These are phyloP conservation scores for Hedya salicella DNA, from an alignment of 2,888 invertebrate genomes.

Conservation along the genomic window DNA sequence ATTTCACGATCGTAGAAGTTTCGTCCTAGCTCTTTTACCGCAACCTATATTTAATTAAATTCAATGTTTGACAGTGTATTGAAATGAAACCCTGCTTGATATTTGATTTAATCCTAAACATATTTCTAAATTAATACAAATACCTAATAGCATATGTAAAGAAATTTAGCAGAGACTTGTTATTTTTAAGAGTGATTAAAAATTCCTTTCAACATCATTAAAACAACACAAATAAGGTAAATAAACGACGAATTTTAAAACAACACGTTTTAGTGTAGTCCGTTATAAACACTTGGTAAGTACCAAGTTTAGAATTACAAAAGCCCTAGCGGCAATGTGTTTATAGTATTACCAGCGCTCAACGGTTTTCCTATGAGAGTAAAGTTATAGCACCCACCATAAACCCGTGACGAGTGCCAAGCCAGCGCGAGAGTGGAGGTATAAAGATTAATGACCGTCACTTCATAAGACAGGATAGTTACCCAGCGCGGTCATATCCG, in stretches of 20 bases:
- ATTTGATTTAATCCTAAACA: too few species aligned
- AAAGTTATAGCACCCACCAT: slow-evolving; percentile 55
- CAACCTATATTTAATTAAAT: too few species aligned
- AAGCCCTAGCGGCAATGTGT: slow-evolving; percentile 11
- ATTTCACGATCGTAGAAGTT: too few species aligned
- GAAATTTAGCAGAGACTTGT: too few species aligned
- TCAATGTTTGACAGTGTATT: too few species aligned
- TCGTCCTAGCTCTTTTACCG: too few species aligned
- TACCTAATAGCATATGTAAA: too few species aligned
- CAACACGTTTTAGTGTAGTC: neutral
- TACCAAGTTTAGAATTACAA: slow-evolving; percentile 17
- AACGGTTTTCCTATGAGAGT: slow-evolving; percentile 28
- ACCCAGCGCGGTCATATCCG: slow-evolving; percentile 37
- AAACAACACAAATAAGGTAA: too few species aligned
- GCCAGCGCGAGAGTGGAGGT: slow-evolving; percentile 53
- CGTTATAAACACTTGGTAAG: slow-evolving; percentile 5
- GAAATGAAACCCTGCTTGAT: too few species aligned
- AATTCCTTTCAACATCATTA: too few species aligned
- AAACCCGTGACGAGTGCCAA: slow-evolving; percentile 52
- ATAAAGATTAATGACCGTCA: slow-evolving; percentile 59
- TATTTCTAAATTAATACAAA: too few species aligned
- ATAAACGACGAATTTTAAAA: neutral
- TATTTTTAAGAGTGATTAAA: too few species aligned
- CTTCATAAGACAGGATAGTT: slow-evolving; percentile 44
- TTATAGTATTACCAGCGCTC: slow-evolving; percentile 19